Conservation (phyloP, 64 coral and sea anemone genomes). For the Montipora cactus region DNA sequence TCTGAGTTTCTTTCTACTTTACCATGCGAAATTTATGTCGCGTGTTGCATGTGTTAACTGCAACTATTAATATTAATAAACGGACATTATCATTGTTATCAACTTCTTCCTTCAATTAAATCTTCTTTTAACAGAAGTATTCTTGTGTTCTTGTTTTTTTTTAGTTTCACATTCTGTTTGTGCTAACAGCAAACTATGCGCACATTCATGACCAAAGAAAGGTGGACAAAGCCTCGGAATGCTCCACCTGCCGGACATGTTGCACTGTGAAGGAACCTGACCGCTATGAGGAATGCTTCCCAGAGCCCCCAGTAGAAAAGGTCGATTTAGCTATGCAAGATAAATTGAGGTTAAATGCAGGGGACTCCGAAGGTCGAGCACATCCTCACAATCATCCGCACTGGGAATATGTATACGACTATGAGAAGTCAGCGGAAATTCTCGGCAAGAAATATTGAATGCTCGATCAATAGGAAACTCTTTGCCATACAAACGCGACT, state of each 20-base stretch:
- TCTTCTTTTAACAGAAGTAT: too few relatives aligned
- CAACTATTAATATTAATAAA: too few relatives aligned
- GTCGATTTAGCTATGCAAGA: conserved; percentile 78
- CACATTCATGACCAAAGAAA: conserved; percentile 84
- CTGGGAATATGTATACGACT: conserved; percentile 93
- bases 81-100: too few relatives aligned
- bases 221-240: conserved; percentile 75
- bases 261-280: conserved; percentile 86
- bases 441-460: conserved; percentile 84
- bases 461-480: not conserved
- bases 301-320: conserved; percentile 81
- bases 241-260: conserved; percentile 84
- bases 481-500: not conserved
- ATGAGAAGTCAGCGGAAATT: conserved; percentile 57
- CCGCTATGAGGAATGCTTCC: conserved; percentile 88
- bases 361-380: conserved; percentile 64
- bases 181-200: conserved; percentile 83
- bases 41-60: too few relatives aligned
- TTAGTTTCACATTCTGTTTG: conserved; percentile 92
- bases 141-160: not conserved
- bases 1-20: too few relatives aligned
- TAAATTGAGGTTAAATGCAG: conserved; percentile 69
- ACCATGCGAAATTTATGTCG: too few relatives aligned
- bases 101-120: too few relatives aligned
- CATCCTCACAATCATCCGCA: conserved; percentile 76